These are phyloP conservation scores for Apamea anceps DNA, from an alignment of 2,888 invertebrate species.

Conservation along the genomic window DNA sequence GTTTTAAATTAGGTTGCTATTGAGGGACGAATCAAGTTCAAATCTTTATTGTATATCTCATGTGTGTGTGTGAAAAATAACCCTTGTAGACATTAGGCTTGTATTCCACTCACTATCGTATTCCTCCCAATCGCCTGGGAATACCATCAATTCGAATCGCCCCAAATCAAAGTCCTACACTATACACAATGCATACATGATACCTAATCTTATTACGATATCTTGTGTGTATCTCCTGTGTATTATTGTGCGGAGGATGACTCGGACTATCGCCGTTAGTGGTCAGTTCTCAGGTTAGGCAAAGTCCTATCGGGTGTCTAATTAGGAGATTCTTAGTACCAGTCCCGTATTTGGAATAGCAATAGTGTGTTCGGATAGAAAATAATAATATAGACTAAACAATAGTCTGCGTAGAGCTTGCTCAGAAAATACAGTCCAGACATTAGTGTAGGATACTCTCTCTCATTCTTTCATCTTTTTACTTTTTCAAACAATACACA, in stretches of 20 bases:
- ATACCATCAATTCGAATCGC: constrained; percentile 19
- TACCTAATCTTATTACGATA: neutral
- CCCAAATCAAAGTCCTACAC: constrained; percentile 21
- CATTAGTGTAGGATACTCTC: neutral
- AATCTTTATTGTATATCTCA: neutral
- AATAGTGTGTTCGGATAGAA: neutral
- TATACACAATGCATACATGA: neutral
- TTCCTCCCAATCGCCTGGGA: constrained; percentile 8
- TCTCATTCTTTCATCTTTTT: too few relatives aligned
- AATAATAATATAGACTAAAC: neutral
- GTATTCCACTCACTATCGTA: constrained; percentile 15
- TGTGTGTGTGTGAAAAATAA: constrained; percentile 6
- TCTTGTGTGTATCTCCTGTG: neutral
- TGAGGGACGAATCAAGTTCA: neutral
- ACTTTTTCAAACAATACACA: neutral
- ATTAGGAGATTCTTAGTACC: neutral
- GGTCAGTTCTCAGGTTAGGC: constrained; percentile 3
- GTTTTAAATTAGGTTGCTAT: neutral
- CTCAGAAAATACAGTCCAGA: neutral
- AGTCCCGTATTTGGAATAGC: neutral
- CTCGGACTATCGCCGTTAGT: neutral
- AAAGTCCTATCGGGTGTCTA: neutral
- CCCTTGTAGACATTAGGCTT: neutral
- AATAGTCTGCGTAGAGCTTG: neutral
- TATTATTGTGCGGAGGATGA: neutral